phyloP scores from a whole-genome alignment of 2,113 vertebrate species.

The Silurus asotus region DNA sequence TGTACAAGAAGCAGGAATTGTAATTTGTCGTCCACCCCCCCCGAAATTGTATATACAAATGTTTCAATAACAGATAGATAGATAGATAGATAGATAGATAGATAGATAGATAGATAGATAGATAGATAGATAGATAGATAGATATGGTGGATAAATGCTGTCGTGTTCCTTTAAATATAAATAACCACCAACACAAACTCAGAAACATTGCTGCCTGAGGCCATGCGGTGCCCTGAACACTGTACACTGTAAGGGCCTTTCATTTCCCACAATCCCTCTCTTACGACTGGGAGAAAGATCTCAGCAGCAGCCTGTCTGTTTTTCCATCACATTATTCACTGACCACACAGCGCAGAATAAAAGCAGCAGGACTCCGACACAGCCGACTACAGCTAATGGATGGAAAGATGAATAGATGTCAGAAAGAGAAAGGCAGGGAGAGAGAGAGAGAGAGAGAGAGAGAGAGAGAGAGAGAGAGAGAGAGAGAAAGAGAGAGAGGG shows the following conservation, averaged over 20 bases:
- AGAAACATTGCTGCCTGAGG: conserved; percentile 4
- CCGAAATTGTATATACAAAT: neutral
- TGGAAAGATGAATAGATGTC: conserved; percentile 58
- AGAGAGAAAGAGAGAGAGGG: conserved; percentile 46
- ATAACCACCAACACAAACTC: neutral
- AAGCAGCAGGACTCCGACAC: conserved; percentile 61
- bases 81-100: too few species aligned
- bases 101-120: too few species aligned
- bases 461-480: conserved; percentile 25
- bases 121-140: neutral
- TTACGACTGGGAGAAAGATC: conserved; percentile 24
- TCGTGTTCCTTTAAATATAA: conserved; percentile 7
- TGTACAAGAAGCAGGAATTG: neutral
- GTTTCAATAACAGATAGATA: too few species aligned
- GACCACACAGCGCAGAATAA: conserved; percentile 59
- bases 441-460: neutral
- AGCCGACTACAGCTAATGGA: conserved; percentile 61
- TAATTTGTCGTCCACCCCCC: too few species aligned
- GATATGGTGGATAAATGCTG: neutral
- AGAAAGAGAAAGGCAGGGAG: neutral
- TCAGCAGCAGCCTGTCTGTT: conserved; percentile 10
- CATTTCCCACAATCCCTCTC: conserved; percentile 20
- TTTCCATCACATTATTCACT: conserved; percentile 48
- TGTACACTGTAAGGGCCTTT: neutral
- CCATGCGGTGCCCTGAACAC: neutral